Conservation (phyloP, 2,888 invertebrate genomes). For the Seira sanloemensis region DNA sequence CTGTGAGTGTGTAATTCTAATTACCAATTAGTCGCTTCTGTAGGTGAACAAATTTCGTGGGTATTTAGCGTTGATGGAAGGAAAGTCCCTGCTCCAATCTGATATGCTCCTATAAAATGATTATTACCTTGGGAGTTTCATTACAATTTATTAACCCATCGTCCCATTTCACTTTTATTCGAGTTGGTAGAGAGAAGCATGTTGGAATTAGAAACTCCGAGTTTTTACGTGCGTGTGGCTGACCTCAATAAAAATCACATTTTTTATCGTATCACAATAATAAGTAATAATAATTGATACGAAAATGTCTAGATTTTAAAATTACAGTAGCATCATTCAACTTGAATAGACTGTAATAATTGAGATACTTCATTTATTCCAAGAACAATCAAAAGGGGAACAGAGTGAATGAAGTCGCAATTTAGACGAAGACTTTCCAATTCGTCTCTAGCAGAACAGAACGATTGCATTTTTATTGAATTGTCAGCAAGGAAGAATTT, state of each 20-base stretch:
- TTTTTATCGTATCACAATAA: not conserved
- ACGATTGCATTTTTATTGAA: no score
- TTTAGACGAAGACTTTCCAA: constrained; percentile 12
- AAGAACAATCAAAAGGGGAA: not conserved
- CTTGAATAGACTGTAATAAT: not conserved
- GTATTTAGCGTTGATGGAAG: no score
- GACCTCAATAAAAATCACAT: constrained; percentile 12
- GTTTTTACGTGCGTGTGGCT: not conserved
- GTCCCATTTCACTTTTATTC: no score
- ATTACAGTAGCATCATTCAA: not conserved
- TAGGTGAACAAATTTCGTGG: no score
- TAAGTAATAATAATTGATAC: not conserved
- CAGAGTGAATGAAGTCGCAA: not conserved
- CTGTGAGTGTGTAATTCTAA: no score
- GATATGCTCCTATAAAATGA: no score
- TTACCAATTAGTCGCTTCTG: no score
- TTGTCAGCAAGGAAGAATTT: constrained; percentile 19
- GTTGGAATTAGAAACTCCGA: not conserved
- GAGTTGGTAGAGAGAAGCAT: no score
- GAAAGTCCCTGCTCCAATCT: constrained; percentile 6
- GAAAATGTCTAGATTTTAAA: constrained; percentile 1
- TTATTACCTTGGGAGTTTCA: not conserved
- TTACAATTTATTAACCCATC: not conserved
- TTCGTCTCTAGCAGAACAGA: no score
- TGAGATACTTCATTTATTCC: not conserved